Evolutionary conservation across 2,888 invertebrate genomes (phyloP), one percentile per base, ranked within the genome.

Genomic region (Tryphoninae sp.): DNA sequence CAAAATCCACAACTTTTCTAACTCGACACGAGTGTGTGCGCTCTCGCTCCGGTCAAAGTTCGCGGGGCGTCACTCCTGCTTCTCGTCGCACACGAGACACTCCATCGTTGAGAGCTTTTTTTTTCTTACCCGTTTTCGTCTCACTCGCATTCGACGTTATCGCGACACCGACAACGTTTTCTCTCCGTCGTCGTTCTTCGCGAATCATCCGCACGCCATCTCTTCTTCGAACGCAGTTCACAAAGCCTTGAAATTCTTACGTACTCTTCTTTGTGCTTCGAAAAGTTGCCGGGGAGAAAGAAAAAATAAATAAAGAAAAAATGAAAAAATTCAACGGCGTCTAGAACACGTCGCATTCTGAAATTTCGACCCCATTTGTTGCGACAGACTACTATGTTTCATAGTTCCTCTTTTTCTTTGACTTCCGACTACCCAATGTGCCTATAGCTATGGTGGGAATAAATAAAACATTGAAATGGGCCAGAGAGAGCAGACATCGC

Each of bases 1-100:
- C 72, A 77, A 81, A 81, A 77, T 65, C 53, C 61, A 42, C 72
- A 73, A 72, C 76, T 81, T 61, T 72, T 76, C 59, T 68, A 67
- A 77, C 72, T 77, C 80, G 61, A 68, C 68, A 72, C 33, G 49
- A 61, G 77, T 53, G 55, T 51, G 55, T 81, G 26, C 53, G 67
- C 51, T 51, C 51, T 11, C 61, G 19, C 23, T 45, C 23, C 53
- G 80, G 80, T 77, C 80, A 81, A 81, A 81, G 80, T 81, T 77
- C 65, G 61, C 49, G 51, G 26, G 33, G 33, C 33, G 33, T 33
- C 33, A 33, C 61, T 49, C 33, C 58, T 49, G 40, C 61, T 61
- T 19, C 19, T 51, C 61, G 33, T 42, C 51, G 61, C 51, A 51
- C 33, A 72, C 51, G 33, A 72, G 72, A 61, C 71, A 61, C 23